These are phyloP conservation scores for Allacma fusca DNA, from an alignment of 2,888 invertebrate species.

Conservation along the genomic window DNA sequence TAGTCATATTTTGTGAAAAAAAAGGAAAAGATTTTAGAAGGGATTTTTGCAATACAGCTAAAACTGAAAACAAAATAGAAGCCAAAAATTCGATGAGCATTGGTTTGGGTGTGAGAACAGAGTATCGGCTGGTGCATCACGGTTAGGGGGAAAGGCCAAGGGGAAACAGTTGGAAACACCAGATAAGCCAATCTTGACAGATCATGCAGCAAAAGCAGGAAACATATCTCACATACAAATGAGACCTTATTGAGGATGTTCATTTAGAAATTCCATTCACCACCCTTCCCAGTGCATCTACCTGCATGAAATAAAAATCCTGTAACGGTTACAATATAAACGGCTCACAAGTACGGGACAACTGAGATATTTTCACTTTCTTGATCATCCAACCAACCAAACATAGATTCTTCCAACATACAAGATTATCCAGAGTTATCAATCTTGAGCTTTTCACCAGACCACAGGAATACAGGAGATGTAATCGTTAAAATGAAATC, in stretches of 20 bases:
- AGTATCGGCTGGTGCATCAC: not conserved
- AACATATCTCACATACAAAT: not conserved
- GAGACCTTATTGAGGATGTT: slow-evolving; percentile 9
- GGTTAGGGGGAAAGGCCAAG: not conserved
- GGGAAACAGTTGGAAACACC: not conserved
- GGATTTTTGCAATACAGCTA: not conserved
- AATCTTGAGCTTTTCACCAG: no score
- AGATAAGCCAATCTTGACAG: slow-evolving; percentile 9
- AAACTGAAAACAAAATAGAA: slow-evolving; percentile 12
- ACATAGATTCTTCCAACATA: no score
- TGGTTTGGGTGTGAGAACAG: not conserved
- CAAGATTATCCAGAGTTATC: no score
- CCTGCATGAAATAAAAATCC: no score
- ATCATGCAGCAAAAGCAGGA: slow-evolving; percentile 8
- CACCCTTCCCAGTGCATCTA: no score
- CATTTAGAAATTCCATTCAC: not conserved
- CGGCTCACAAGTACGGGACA: no score
- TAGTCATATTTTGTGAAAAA: slow-evolving; percentile 1
- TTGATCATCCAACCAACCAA: no score
- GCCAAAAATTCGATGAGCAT: not conserved
- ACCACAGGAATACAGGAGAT: not conserved
- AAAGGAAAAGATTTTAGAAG: not conserved
- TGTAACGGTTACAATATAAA: no score
- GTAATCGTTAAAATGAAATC: slow-evolving; percentile 4
- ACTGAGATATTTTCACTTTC: no score